Evolutionary conservation across 2,888 invertebrate genomes (phyloP).

Genomic region (Andrena haemorrhoa): DNA sequence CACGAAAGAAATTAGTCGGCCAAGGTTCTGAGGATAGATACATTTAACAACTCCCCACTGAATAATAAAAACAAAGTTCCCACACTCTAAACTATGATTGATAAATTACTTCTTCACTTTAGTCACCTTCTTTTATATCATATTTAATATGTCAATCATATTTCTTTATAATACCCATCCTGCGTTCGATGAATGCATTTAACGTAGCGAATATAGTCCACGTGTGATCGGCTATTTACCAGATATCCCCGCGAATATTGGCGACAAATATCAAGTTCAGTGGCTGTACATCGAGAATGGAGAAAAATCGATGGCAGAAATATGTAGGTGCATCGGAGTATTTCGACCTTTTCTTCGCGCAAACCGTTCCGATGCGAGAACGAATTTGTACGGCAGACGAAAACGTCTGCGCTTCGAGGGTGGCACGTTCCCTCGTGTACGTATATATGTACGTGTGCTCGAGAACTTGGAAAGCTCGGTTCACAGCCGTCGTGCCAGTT

Average conservation of each 20-base stretch:
- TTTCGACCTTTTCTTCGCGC: conserved; percentile 3
- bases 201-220: background rate
- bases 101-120: too few species aligned
- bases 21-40: background rate
- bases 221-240: background rate
- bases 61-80: too few species aligned
- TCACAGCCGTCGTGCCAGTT: conserved; percentile 28
- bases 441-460: conserved; percentile 15
- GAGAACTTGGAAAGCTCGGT: conserved; percentile 39
- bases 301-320: background rate
- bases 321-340: background rate
- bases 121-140: too few species aligned
- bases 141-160: background rate
- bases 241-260: background rate
- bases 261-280: background rate
- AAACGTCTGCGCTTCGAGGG: conserved; percentile 22
- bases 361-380: conserved; percentile 6
- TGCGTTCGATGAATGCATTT: background rate
- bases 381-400: conserved; percentile 53
- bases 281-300: background rate
- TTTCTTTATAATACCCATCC: background rate
- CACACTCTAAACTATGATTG: too few species aligned
- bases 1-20: conserved; percentile 4
- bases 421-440: conserved; percentile 28
- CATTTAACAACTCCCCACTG: background rate